Percentiles rank a stretch among this genome's conserved stretches.
These are phyloP conservation scores for Drosophila navojoa DNA, from an alignment of 1,140 invertebrate species.

Conservation along the genomic window DNA sequence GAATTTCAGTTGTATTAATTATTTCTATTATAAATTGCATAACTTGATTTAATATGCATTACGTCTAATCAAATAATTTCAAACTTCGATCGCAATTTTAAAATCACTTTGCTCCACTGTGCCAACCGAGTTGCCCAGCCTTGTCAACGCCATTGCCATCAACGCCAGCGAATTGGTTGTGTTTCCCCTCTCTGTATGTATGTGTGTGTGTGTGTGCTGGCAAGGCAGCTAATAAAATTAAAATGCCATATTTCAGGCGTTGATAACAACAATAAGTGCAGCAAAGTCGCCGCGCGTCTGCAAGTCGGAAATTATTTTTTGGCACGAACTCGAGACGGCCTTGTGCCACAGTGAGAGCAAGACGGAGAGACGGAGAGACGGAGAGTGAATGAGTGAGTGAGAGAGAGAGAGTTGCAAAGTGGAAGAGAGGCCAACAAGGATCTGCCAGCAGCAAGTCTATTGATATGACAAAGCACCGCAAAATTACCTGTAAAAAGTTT, in stretches of 20 bases:
- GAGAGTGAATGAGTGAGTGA: not conserved
- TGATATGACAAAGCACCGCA: conserved; percentile 66
- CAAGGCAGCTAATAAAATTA: conserved; percentile 82
- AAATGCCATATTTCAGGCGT: conserved; percentile 82
- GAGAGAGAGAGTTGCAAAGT: not conserved
- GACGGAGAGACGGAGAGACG: not conserved
- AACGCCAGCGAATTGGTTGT: conserved; percentile 15
- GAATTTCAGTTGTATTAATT: too few species aligned
- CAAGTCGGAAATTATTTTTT: conserved; percentile 78
- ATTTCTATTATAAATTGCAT: too few species aligned
- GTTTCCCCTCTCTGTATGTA: not conserved
- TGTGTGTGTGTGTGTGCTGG: conserved; percentile 38
- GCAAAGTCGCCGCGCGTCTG: conserved; percentile 67
- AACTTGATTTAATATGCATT: too few species aligned
- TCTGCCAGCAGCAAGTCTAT: conserved; percentile 41
- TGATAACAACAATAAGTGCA: conserved; percentile 82
- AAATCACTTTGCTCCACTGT: conserved; percentile 26
- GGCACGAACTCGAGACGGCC: conserved; percentile 74
- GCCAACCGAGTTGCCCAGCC: conserved; percentile 20
- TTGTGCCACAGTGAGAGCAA: conserved; percentile 54
- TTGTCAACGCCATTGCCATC: conserved; percentile 34
- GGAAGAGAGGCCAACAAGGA: not conserved
- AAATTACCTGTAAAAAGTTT: conserved; percentile 75
- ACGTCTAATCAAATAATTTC: too few species aligned
- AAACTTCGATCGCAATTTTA: too few species aligned